Conservation (phyloP, 1,140 invertebrate genomes). For the Pachypeltis micranthus region DNA sequence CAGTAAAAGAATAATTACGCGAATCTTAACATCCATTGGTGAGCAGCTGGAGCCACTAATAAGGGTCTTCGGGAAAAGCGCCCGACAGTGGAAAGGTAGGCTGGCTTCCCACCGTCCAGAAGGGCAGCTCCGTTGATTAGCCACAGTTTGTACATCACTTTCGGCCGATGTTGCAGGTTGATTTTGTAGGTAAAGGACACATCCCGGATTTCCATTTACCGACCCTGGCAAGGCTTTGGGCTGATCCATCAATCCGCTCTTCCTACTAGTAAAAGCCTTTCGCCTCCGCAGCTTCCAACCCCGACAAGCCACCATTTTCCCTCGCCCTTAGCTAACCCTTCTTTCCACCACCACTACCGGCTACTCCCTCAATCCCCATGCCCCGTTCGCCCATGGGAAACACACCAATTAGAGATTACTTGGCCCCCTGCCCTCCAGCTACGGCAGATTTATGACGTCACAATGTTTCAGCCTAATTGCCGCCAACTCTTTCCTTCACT, state of each 20-base stretch:
- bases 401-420: conserved; percentile 17
- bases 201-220: conserved; percentile 12
- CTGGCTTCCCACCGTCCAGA: too few species aligned
- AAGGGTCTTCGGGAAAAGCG: too few species aligned
- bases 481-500: background rate
- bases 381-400: too few species aligned
- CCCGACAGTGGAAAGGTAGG: too few species aligned
- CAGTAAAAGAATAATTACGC: too few species aligned
- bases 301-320: background rate
- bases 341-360: background rate
- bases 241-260: conserved; percentile 13
- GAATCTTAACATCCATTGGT: too few species aligned
- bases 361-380: background rate
- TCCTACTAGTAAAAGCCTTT: too few species aligned
- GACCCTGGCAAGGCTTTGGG: conserved; percentile 9
- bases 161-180: too few species aligned
- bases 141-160: too few species aligned
- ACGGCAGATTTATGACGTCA: conserved; percentile 13
- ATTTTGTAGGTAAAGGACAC: too few species aligned
- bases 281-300: background rate
- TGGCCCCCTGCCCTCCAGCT: conserved; percentile 8
- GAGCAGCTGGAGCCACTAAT: too few species aligned
- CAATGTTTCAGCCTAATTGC: conserved; percentile 16
- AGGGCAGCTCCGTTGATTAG: too few species aligned
- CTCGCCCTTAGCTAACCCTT: background rate